Base-by-base conservation (phyloP, 2,797 vertebrate species). In the Naso thynnoides region DNA sequence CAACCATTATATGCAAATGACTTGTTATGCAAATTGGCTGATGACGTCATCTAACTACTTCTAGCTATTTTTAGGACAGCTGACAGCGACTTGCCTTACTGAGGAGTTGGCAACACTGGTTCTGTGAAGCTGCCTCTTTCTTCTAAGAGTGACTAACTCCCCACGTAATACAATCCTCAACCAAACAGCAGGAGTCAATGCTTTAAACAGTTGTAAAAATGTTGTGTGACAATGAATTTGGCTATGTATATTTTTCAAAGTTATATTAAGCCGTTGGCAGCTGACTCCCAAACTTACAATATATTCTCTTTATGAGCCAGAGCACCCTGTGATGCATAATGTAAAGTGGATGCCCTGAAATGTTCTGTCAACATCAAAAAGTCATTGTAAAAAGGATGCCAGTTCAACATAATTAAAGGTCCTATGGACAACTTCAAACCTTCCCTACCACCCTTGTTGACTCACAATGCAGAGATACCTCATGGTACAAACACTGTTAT, bases 341-440 rank as follows among this genome's bases (percentile, higher is more conserved):
- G n/a, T 62, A 52, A 60, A 33, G 8, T 56, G 33, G 42, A 41
- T 27, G 2, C 3, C 5, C 18, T 7, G 53, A 24, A 53, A 29
- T n/a, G n/a, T 14, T 18, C 27, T 19, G 19, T 54, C 52, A 54
- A 48, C n/a, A n/a, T 61, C 5, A 61, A 26, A 52, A 67, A 45
- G 9, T 38, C 0, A 24, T 41, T 50, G 24, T 33, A 29, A 59
- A 57, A 57, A 21, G 19, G 0, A 1, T 1, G 23, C 36, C 33
- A 57, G 13, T 52, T 47, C 38, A 21, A 10, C 31, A 42, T n/a
- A n/a, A n/a, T n/a, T n/a, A n/a, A n/a, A n/a, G n/a, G n/a, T n/a
- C n/a, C n/a, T n/a, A n/a, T n/a, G n/a, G n/a, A n/a, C n/a, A n/a
- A n/a, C n/a, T n/a, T n/a, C n/a, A n/a, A n/a, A n/a, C n/a, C n/a